A percentile compares a stretch with the other conserved stretches of the same genome.
These are phyloP conservation scores for Cliona cf. orientalis DNA, from an alignment of 37 sponge, comb jelly and placozoan species.

Conservation along the genomic window DNA sequence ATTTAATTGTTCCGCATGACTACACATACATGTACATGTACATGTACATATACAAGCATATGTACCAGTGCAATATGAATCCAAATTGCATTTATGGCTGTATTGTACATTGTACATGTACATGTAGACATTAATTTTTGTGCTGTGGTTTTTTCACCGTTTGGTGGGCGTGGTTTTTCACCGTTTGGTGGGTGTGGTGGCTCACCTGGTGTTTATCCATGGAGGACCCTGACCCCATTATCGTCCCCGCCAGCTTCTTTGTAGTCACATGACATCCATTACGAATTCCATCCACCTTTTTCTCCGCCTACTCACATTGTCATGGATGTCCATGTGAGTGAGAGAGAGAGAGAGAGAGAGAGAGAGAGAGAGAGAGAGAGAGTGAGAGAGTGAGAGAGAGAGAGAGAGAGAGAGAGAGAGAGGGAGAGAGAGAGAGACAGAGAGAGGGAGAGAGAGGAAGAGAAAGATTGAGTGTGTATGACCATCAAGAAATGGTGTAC, in stretches of 20 bases:
- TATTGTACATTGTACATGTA: background rate
- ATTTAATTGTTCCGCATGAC: background rate
- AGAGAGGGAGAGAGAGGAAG: background rate
- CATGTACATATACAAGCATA: conserved; percentile 3
- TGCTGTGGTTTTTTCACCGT: background rate
- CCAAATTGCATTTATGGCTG: background rate
- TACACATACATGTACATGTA: background rate
- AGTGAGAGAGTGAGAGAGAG: conserved; percentile 21
- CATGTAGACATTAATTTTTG: too few relatives aligned
- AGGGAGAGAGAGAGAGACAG: background rate
- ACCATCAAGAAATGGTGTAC: too few relatives aligned
- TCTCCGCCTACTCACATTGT: conserved; percentile 37
- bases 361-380: background rate
- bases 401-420: background rate
- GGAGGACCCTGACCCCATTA: conserved; percentile 60
- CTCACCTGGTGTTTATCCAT: conserved; percentile 73
- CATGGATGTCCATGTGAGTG: background rate
- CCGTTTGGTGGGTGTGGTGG: too few relatives aligned
- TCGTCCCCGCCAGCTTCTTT: conserved; percentile 47
- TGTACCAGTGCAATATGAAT: background rate
- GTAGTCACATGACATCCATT: conserved; percentile 44
- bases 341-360: background rate
- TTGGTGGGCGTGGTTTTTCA: background rate
- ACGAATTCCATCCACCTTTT: conserved; percentile 70
- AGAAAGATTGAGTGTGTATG: background rate